Conservation (phyloP, 2,113 vertebrate genomes). For the Corythaeola cristata region DNA sequence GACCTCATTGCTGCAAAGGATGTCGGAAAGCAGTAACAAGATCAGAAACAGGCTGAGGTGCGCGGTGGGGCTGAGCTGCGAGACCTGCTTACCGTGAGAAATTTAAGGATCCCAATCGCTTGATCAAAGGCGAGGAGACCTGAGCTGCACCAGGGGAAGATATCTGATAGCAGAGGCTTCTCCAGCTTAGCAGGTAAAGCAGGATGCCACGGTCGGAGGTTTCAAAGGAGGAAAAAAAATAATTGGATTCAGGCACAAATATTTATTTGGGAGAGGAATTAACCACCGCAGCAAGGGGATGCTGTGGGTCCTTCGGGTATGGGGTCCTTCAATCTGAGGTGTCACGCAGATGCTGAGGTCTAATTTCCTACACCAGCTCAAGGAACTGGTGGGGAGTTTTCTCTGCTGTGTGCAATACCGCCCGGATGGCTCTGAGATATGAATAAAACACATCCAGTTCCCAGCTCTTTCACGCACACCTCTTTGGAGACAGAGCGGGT, state of each 20-base stretch:
- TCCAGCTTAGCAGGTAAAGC: slow-evolving; percentile 59
- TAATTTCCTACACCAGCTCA: background rate
- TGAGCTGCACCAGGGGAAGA: slow-evolving; percentile 51
- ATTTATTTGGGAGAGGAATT: background rate
- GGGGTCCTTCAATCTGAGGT: background rate
- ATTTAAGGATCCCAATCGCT: slow-evolving; percentile 45
- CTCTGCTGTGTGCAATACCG: background rate
- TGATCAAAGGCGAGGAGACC: slow-evolving; percentile 63
- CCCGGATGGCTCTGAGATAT: background rate
- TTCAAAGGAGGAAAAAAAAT: background rate
- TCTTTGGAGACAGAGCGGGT: background rate
- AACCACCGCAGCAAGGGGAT: background rate
- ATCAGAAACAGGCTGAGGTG: slow-evolving; percentile 14
- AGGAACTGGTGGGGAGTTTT: background rate
- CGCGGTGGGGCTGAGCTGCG: background rate
- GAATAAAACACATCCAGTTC: slow-evolving; percentile 42
- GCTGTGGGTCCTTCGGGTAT: background rate
- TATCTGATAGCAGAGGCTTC: slow-evolving; percentile 53
- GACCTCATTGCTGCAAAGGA: background rate
- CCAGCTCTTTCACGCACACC: background rate
- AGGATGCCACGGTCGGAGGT: slow-evolving; percentile 43
- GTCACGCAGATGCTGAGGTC: background rate
- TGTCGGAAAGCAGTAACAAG: slow-evolving; percentile 10
- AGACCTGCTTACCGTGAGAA: slow-evolving; percentile 60
- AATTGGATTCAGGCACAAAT: background rate